Conservation (phyloP, 2,888 invertebrate species). For the Caenorhabditis sp. region DNA sequence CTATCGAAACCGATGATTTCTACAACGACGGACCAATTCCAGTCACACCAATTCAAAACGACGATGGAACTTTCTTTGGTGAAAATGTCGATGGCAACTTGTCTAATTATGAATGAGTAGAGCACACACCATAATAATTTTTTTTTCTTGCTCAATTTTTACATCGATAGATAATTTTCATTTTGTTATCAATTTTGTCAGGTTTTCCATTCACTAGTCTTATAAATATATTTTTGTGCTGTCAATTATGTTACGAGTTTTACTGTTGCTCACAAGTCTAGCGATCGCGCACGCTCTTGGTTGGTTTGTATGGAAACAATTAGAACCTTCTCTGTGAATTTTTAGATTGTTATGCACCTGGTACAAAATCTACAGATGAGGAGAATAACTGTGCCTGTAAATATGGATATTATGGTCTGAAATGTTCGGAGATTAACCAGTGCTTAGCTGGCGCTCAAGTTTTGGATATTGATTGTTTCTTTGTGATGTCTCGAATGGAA, state of each 20-base stretch:
- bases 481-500: background rate
- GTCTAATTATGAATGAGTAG: background rate
- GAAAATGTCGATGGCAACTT: constrained; percentile 25
- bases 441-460: constrained; percentile 21
- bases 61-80: constrained; percentile 27
- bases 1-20: background rate
- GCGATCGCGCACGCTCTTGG: too few species aligned
- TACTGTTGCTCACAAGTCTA: too few species aligned
- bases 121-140: background rate
- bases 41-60: constrained; percentile 30
- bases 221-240: too few species aligned
- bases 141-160: background rate
- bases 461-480: constrained; percentile 15
- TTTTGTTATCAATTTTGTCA: background rate
- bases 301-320: too few species aligned
- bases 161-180: background rate
- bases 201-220: too few species aligned
- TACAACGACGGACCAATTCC: constrained; percentile 19
- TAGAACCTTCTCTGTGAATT: too few species aligned
- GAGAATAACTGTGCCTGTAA: constrained; percentile 25
- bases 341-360: constrained; percentile 33
- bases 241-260: too few species aligned
- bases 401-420: constrained; percentile 25
- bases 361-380: constrained; percentile 9
- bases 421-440: constrained; percentile 22